Base-by-base conservation (phyloP, 2,888 invertebrate species). In the Lasioglossum calceatum region DNA sequence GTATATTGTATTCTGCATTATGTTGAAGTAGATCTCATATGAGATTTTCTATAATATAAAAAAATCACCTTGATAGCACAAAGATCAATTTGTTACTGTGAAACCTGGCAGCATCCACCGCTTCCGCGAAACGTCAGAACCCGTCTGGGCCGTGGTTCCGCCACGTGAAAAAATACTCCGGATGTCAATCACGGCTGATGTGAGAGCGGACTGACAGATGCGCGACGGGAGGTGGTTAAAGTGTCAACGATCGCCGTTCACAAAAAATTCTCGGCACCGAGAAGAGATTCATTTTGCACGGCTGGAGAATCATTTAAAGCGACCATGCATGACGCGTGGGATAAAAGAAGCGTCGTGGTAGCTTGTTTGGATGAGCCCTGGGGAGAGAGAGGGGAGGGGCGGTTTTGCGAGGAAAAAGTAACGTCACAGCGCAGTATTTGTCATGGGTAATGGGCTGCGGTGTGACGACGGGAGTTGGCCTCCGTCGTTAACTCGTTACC, bases 391-490 rank as follows among this genome's bases (percentile, higher is more conserved):
- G 67, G 61, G 19, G 54, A 50, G 19, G 16, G 58, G n/a, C 50
- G 72, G 77, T 23, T 27, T 44, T 50, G 32, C 23, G 44, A 72
- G 84, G 71, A 88, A 89, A 90, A 91, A 85, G 82, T 85, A 85
- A 89, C 88, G 89, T 88, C 87, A 85, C 79, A 77, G 85, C 82
- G 81, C 71, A 71, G 88, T 91, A 90, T 92, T 92, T 91, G 92
- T 92, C 92, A 90, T 73, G 90, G 90, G 87, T 91, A 92, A 92
- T 92, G 92, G 88, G 67, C 85, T 82, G 92, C 89, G 86, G 89
- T 89, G 88, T 75, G 89, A 88, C 87, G 87, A 89, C 88, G 89
- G 81, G 85, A 82, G 84, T 87, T 84, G 83, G 80, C 86, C 87
- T 86, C 79, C 87, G 88, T 87, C 84, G 88, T 90, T 90, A 88